Evolutionary conservation across 2,888 invertebrate species (phyloP).

Genomic region (Limnephilus marmoratus): DNA sequence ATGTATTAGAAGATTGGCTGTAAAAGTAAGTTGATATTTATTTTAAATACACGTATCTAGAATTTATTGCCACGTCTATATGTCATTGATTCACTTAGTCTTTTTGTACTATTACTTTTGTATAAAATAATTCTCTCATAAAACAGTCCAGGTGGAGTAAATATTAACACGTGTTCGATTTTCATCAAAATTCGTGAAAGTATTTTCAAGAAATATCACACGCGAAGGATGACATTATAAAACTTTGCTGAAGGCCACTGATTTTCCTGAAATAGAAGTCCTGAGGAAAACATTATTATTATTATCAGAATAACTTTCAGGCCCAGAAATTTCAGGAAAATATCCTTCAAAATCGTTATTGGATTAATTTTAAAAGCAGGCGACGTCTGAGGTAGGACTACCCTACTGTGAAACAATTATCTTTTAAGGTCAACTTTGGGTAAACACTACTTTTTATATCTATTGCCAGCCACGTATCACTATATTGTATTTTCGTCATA

Average conservation of each 20-base stretch:
- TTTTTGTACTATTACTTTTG: neutral
- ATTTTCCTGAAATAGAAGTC: neutral
- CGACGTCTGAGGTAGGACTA: neutral
- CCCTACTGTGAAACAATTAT: neutral
- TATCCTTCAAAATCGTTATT: neutral
- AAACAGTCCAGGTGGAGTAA: neutral
- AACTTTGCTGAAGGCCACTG: neutral
- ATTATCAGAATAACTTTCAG: neutral
- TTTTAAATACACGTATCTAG: no score
- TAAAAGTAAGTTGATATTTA: no score
- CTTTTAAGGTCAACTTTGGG: neutral
- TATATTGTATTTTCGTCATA: no score
- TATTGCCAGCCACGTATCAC: no score
- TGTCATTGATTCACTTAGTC: no score
- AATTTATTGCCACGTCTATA: no score
- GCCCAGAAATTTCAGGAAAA: neutral
- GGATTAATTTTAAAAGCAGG: neutral
- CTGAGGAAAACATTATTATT: neutral
- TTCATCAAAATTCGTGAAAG: neutral
- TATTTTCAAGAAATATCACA: neutral
- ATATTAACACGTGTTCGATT: neutral
- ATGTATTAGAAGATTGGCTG: no score
- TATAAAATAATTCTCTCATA: neutral
- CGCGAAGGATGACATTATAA: neutral
- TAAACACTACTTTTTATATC: no score